These are phyloP conservation scores for Rhynchotus rufescens DNA, from an alignment of 2,797 vertebrate genomes.

Conservation along the genomic window DNA sequence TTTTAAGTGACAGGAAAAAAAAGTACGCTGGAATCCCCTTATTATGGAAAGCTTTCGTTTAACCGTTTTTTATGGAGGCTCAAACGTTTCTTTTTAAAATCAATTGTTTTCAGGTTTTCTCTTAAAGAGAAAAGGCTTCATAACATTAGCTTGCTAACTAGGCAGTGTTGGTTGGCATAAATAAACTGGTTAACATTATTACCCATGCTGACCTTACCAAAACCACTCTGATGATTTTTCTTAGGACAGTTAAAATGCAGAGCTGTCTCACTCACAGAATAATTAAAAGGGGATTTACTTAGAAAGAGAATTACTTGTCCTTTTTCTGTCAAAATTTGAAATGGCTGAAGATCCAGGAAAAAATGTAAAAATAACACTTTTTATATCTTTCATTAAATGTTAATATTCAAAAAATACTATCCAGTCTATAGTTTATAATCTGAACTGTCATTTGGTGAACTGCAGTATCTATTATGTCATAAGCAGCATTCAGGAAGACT, in stretches of 20 bases:
- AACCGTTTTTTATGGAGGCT: not conserved
- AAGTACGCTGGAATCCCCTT: not conserved
- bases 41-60: slow-evolving; percentile 7
- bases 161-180: not conserved
- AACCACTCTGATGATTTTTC: not conserved
- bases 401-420: not conserved
- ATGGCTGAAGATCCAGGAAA: not conserved
- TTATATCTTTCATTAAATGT: not conserved
- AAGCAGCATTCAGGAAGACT: not conserved
- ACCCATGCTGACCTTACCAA: not conserved
- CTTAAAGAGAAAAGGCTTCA: not conserved
- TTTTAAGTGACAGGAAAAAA: not conserved
- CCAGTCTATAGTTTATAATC: not conserved
- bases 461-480: not conserved
- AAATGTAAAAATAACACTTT: not conserved
- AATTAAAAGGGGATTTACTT: not conserved
- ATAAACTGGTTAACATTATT: slow-evolving; percentile 1
- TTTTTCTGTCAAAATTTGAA: not conserved
- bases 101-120: not conserved
- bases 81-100: slow-evolving; percentile 27
- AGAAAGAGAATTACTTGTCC: not conserved
- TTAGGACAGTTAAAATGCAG: not conserved
- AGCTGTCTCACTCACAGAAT: not conserved
- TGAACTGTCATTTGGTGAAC: not conserved
- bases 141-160: slow-evolving; percentile 26